Percentiles rank a stretch among this genome's conserved stretches.
Conservation (phyloP, 2,113 vertebrate genomes). For the Phyllopteryx taeniolatus region DNA sequence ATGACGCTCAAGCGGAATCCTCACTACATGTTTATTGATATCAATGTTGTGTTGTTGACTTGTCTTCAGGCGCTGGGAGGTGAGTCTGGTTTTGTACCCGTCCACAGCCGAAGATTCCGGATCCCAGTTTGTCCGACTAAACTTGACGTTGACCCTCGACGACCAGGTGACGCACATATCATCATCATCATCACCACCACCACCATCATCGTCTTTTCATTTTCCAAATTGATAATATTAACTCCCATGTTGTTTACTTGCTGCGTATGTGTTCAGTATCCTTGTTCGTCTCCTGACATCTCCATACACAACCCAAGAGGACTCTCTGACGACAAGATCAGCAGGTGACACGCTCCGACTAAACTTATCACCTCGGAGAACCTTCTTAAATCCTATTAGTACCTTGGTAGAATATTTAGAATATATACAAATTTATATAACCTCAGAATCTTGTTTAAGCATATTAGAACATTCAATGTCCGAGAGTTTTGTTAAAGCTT, state of each 20-base stretch:
- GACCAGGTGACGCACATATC: constrained; percentile 71
- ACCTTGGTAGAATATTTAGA: not conserved
- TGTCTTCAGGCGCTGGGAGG: constrained; percentile 77
- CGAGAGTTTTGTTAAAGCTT: too few relatives aligned
- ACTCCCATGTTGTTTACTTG: not conserved
- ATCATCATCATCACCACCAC: not conserved
- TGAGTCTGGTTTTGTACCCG: constrained; percentile 85
- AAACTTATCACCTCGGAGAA: not conserved
- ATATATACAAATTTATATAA: too few relatives aligned
- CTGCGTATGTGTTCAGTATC: constrained; percentile 50
- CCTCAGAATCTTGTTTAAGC: too few relatives aligned
- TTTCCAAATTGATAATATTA: not conserved
- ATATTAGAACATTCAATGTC: too few relatives aligned
- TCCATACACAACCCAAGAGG: constrained; percentile 85
- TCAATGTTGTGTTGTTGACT: not conserved
- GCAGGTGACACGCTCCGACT: constrained; percentile 69
- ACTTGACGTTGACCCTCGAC: constrained; percentile 82
- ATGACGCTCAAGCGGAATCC: not conserved
- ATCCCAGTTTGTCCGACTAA: constrained; percentile 89
- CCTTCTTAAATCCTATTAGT: not conserved
- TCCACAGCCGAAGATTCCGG: constrained; percentile 88
- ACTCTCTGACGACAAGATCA: constrained; percentile 92
- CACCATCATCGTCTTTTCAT: not conserved
- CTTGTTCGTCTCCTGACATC: constrained; percentile 68
- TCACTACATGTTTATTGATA: not conserved